Conservation (phyloP, 2,888 invertebrate genomes). For the Cantharis rustica region DNA sequence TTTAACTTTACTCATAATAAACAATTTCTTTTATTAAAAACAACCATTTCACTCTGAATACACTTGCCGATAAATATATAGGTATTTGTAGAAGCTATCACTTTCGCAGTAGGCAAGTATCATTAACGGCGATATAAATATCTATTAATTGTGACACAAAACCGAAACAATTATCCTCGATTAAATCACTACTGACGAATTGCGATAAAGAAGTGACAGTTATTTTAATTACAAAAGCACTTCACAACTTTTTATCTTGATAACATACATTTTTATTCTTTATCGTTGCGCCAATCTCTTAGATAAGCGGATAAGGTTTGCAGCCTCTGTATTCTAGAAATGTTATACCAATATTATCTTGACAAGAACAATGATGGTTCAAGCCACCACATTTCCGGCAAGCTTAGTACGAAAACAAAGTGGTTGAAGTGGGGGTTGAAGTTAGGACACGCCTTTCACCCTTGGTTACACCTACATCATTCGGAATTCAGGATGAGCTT, state of each 20-base stretch:
- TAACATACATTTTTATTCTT: constrained; percentile 8
- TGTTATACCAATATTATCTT: constrained; percentile 59
- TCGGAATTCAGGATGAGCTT: constrained; percentile 36
- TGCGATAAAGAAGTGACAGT: constrained; percentile 3
- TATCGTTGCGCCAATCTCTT: constrained; percentile 5
- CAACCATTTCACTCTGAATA: background rate
- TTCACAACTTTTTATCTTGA: constrained; percentile 19
- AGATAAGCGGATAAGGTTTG: constrained; percentile 27
- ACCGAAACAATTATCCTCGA: background rate
- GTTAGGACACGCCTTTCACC: constrained; percentile 36
- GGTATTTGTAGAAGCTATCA: background rate
- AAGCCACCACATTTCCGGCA: constrained; percentile 58
- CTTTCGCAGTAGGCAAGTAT: background rate
- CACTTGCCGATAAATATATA: background rate
- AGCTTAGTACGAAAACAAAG: constrained; percentile 56
- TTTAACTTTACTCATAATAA: background rate
- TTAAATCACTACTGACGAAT: constrained; percentile 2
- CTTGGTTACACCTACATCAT: constrained; percentile 44
- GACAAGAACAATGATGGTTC: constrained; percentile 59
- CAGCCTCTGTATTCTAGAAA: constrained; percentile 46
- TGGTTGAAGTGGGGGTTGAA: constrained; percentile 49
- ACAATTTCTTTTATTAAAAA: background rate
- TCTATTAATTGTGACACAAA: background rate
- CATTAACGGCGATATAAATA: background rate
- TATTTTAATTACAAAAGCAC: constrained; percentile 15